Evolutionary conservation across 2,113 vertebrate species (phyloP).

Genomic region (Anser cygnoides): DNA sequence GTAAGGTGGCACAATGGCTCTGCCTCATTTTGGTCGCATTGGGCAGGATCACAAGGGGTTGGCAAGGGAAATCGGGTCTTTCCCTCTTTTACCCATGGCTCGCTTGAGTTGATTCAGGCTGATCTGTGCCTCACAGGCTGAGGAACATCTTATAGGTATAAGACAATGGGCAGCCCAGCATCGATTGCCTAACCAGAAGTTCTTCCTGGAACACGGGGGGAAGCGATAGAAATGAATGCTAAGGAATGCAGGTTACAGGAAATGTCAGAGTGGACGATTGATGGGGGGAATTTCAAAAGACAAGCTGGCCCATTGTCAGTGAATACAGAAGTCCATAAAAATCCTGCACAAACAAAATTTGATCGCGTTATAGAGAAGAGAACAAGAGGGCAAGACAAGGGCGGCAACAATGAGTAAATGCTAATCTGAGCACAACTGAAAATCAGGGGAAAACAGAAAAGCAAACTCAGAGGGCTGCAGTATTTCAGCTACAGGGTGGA

Average conservation of each 20-base stretch:
- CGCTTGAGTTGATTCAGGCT: not conserved
- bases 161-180: not conserved
- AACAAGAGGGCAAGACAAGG: not conserved
- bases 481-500: not conserved
- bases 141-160: not conserved
- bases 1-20: not conserved
- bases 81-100: not conserved
- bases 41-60: not conserved
- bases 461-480: not conserved
- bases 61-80: not conserved
- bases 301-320: not conserved
- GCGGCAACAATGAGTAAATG: not conserved
- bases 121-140: not conserved
- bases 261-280: not conserved
- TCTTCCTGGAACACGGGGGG: not conserved
- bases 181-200: not conserved
- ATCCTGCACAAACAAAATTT: not conserved
- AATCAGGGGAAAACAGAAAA: not conserved
- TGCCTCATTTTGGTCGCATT: not conserved
- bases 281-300: not conserved
- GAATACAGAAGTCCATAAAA: not conserved
- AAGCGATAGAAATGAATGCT: not conserved
- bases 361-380: not conserved
- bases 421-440: not conserved
- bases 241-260: not conserved